A percentile compares a stretch with the other conserved stretches of the same genome.
These are phyloP conservation scores for Auanema sp. DNA, from an alignment of 2,888 invertebrate species.

Conservation along the genomic window DNA sequence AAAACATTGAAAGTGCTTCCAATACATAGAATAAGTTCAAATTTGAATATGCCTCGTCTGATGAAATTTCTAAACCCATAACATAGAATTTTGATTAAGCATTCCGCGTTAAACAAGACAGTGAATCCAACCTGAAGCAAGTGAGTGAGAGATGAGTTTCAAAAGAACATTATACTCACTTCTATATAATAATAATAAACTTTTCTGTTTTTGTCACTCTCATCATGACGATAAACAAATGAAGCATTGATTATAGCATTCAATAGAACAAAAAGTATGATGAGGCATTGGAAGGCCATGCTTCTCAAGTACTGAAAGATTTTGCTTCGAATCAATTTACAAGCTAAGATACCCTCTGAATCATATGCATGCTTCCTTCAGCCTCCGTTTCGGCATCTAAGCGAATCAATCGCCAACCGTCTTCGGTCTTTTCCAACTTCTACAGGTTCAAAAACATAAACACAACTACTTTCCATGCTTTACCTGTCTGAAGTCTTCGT, in stretches of 20 bases:
- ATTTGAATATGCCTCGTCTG: conserved; percentile 66
- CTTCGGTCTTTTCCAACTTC: conserved; percentile 79
- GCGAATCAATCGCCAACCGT: conserved; percentile 91
- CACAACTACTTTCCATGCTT: neutral
- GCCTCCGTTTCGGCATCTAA: conserved; percentile 75
- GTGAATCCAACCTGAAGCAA: conserved; percentile 83
- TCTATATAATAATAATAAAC: conserved; percentile 62
- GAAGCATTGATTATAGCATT: conserved; percentile 95
- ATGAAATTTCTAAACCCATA: conserved; percentile 73
- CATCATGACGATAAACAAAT: conserved; percentile 90
- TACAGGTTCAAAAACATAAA: conserved; percentile 10
- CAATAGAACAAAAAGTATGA: conserved; percentile 91
- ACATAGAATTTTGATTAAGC: conserved; percentile 95
- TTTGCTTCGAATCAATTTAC: neutral
- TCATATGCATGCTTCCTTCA: conserved; percentile 38
- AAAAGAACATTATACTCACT: conserved; percentile 31
- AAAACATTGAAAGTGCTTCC: conserved; percentile 90
- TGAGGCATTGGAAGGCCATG: conserved; percentile 77
- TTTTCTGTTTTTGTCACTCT: conserved; percentile 64
- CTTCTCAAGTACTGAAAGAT: conserved; percentile 75
- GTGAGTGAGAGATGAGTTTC: neutral
- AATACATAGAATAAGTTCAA: conserved; percentile 87
- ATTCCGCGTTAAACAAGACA: conserved; percentile 88
- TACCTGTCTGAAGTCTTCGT: conserved; percentile 57
- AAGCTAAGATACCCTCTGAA: conserved; percentile 28